Percentiles rank a stretch among this genome's conserved stretches.
These are phyloP conservation scores for Sapajus apella DNA, from an alignment of 2,113 vertebrate species.

Conservation along the genomic window DNA sequence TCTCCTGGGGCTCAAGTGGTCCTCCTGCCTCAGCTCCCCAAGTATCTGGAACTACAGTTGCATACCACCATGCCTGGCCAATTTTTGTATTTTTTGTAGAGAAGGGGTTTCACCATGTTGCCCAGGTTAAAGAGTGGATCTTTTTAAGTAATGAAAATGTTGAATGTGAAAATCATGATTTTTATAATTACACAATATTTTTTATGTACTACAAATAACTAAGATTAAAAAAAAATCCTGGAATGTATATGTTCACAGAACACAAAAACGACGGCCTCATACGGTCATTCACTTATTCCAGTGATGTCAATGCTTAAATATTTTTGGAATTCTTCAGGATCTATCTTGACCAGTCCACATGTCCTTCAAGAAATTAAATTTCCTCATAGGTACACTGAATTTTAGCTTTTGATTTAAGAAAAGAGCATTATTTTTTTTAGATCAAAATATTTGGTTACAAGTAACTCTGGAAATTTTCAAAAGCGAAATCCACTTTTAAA, in stretches of 20 bases:
- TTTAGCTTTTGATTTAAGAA: constrained; percentile 17
- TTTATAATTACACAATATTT: constrained; percentile 18
- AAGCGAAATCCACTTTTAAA: neutral
- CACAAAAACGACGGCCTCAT: neutral
- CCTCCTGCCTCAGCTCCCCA: too few species aligned
- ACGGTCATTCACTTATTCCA: neutral
- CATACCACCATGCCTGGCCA: too few species aligned
- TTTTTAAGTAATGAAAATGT: constrained; percentile 32
- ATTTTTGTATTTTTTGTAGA: too few species aligned
- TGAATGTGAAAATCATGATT: constrained; percentile 20
- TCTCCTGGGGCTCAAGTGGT: too few species aligned
- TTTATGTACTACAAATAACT: constrained; percentile 1
- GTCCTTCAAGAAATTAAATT: constrained; percentile 1
- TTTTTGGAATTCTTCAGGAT: constrained; percentile 34
- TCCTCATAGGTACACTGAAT: neutral
- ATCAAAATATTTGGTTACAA: constrained; percentile 28
- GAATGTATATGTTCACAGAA: neutral
- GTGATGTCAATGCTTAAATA: neutral
- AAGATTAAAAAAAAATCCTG: neutral
- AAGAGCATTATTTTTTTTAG: constrained; percentile 17
- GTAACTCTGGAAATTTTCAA: constrained; percentile 4
- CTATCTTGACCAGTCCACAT: neutral
- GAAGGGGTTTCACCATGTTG: too few species aligned
- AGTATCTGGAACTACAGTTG: too few species aligned
- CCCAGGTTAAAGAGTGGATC: neutral